Base-by-base conservation (phyloP, 2,113 vertebrate genomes). In the Balaeniceps rex region DNA sequence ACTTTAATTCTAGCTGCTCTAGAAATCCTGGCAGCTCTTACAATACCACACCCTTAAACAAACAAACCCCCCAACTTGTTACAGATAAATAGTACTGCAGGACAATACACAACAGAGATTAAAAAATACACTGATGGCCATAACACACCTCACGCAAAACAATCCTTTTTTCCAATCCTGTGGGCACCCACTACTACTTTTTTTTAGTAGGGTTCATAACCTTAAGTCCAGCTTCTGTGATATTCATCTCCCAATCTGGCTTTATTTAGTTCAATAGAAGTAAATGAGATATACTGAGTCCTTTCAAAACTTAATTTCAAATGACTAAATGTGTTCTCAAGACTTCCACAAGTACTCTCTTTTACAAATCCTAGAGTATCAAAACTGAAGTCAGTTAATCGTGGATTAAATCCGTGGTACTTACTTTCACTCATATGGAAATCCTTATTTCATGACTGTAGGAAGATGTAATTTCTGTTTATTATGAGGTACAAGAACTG, bases 131-230 rank as follows among this genome's bases (percentile, higher is more conserved):
- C 8, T 33, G 51, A 46, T 40, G 7, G 57, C 10, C 26, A 54
- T 69, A 68, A 19, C 11, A 63, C 19, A 91, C 25, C 19, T 70
- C 26, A 78, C 0, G 2, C 17, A 61, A 8, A 69, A 44, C n/a
- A 33, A 12, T 9, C 6, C 2, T n/a, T 52, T 87, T 55, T 34
- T 11, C 28, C 61, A 36, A 6, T 44, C 14, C 8, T 26, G 18
- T n/a, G n/a, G 28, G 22, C 14, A 83, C 1, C 2, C 4, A 3
- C 4, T 55, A 4, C 1, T 21, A 12, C 54, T 6, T 28, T 25
- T 42, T 42, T 22, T 58, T 12, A 22, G 3, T 12, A 80, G 7
- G 13, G 44, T 69, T 66, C 19, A 81, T 63, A 76, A 70, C 25
- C 25, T 64, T 9, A 40, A 86, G 5, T 44, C 31, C 34, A 75